These are phyloP conservation scores for Nanorana parkeri DNA, from an alignment of 2,113 vertebrate species.

Conservation along the genomic window DNA sequence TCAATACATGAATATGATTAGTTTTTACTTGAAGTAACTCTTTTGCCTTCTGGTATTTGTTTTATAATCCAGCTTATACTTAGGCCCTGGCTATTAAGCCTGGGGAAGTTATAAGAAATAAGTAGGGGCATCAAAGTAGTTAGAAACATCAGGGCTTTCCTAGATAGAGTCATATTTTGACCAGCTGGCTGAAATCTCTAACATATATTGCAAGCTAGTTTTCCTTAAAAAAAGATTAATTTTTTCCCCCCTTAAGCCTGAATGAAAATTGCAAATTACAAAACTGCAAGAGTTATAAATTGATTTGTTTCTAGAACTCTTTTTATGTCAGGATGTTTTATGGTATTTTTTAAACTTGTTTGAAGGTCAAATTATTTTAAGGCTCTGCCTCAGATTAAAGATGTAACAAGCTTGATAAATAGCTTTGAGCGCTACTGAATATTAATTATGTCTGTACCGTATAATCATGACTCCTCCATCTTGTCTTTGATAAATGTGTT, in stretches of 20 bases:
- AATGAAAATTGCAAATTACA: not conserved
- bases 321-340: conserved; percentile 6
- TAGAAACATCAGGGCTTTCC: no score
- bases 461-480: conserved; percentile 29
- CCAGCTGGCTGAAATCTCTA: no score
- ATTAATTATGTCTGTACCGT: conserved; percentile 34
- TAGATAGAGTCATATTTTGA: no score
- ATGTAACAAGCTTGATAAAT: conserved; percentile 47
- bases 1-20: no score
- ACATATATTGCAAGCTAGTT: no score
- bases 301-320: not conserved
- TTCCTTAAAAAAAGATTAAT: no score
- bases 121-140: no score
- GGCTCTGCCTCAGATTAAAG: conserved; percentile 19
- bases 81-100: no score
- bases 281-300: not conserved
- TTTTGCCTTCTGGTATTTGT: no score
- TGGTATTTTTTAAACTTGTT: conserved; percentile 1
- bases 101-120: no score
- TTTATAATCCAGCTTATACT: no score
- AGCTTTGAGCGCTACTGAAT: conserved; percentile 23
- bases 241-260: not conserved
- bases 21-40: no score
- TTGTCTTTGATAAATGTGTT: conserved; percentile 22
- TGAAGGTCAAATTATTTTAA: conserved; percentile 40